A percentile compares a stretch with the other conserved stretches of the same genome.
These are phyloP conservation scores for Drosophila falleni DNA, from an alignment of 2,888 invertebrate species.

Conservation along the genomic window DNA sequence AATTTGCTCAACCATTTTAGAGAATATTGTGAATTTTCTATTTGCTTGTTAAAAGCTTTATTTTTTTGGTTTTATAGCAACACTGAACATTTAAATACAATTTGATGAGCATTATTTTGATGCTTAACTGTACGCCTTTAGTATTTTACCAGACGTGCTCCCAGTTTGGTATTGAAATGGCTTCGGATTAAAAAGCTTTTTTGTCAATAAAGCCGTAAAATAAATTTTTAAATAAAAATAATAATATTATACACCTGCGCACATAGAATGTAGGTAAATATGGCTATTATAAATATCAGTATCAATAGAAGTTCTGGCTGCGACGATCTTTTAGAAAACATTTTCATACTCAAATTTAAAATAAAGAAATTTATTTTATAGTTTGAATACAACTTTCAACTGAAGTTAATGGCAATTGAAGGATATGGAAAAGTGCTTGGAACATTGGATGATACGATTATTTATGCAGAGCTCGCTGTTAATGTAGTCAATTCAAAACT, in stretches of 20 bases:
- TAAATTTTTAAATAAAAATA: not conserved
- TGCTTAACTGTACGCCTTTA: not conserved
- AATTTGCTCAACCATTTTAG: not conserved
- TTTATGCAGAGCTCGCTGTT: constrained; percentile 83
- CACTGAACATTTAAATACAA: not conserved
- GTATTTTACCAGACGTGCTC: not conserved
- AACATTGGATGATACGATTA: constrained; percentile 79
- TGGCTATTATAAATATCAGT: too few species aligned
- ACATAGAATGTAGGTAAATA: too few species aligned
- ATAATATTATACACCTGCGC: not conserved
- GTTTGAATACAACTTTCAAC: constrained; percentile 84
- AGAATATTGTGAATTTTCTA: not conserved
- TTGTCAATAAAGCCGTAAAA: not conserved
- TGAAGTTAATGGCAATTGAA: constrained; percentile 82
- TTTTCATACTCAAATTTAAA: not conserved
- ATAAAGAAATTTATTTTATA: constrained; percentile 33
- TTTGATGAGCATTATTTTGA: not conserved
- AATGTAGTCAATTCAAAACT: constrained; percentile 77
- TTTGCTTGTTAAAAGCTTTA: not conserved
- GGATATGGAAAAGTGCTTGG: constrained; percentile 83
- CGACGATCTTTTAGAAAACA: not conserved
- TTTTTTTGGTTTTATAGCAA: not conserved
- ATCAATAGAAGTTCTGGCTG: too few species aligned
- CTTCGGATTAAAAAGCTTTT: too few species aligned
- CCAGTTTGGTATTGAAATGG: not conserved